phyloP scores from a whole-genome alignment of 2,113 vertebrate species.

The Lasiurus cinereus region DNA sequence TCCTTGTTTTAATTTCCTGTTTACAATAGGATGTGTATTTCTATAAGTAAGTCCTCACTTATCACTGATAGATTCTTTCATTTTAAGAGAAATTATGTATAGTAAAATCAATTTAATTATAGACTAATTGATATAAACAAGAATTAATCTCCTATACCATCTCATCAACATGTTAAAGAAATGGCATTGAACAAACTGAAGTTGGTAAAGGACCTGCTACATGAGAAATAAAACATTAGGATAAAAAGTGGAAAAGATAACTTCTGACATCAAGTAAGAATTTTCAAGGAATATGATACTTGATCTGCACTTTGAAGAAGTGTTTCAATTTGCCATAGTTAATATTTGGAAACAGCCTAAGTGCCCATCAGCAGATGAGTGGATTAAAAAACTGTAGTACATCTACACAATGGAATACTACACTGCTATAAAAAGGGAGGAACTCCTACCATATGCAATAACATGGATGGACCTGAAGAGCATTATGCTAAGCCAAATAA shows the following conservation, averaged over 20 bases:
- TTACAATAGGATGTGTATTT: not conserved
- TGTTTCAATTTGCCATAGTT: not conserved
- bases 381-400: too few relatives aligned
- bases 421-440: too few relatives aligned
- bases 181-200: not conserved
- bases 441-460: too few relatives aligned
- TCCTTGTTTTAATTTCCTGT: not conserved
- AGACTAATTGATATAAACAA: not conserved
- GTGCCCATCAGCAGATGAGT: too few relatives aligned
- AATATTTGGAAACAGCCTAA: too few relatives aligned
- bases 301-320: not conserved
- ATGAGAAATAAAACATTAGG: not conserved
- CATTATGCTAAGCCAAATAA: too few relatives aligned
- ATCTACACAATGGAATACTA: too few relatives aligned
- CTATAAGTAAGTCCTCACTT: not conserved
- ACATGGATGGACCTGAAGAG: too few relatives aligned
- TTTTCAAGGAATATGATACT: not conserved
- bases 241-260: not conserved
- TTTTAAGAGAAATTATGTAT: not conserved
- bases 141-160: not conserved
- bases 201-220: not conserved
- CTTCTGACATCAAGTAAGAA: slow-evolving; percentile 1
- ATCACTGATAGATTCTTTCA: not conserved
- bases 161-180: not conserved
- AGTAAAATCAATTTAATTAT: not conserved